Percentiles rank a stretch among this genome's conserved stretches.
Evolutionary conservation across 2,113 vertebrate species (phyloP).

Genomic region (Crotalus helleri): DNA sequence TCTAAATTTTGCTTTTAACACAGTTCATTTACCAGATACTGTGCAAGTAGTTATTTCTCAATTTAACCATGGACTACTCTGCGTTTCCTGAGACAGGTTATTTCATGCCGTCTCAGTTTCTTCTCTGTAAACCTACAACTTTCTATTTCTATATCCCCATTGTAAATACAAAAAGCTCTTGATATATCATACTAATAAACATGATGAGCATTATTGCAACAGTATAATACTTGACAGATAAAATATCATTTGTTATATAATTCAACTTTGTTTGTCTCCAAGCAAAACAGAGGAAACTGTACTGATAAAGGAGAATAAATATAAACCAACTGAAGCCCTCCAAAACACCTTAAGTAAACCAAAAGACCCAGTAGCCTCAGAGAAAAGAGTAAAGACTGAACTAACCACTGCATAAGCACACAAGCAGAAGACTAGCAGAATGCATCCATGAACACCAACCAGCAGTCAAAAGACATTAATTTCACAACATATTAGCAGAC

Average conservation of each 20-base stretch:
- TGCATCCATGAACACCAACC: background rate
- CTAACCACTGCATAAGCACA: background rate
- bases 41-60: background rate
- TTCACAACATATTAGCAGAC: background rate
- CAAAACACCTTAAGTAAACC: background rate
- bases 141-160: background rate
- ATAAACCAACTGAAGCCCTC: background rate
- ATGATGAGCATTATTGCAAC: background rate
- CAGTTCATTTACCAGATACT: background rate
- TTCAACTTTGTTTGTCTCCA: background rate
- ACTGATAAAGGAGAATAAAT: background rate
- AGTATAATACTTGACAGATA: background rate
- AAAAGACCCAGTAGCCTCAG: background rate
- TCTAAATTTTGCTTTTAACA: background rate
- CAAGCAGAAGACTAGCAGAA: background rate
- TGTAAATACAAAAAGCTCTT: background rate
- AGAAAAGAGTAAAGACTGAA: background rate
- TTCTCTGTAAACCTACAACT: background rate
- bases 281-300: background rate
- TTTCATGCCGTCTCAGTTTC: background rate
- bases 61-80: slow-evolving; percentile 8
- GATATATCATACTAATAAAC: background rate
- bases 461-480: background rate
- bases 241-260: background rate
- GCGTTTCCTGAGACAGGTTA: background rate